Evolutionary conservation across 1,140 invertebrate species (phyloP).

Genomic region (Kradibia gibbosae): DNA sequence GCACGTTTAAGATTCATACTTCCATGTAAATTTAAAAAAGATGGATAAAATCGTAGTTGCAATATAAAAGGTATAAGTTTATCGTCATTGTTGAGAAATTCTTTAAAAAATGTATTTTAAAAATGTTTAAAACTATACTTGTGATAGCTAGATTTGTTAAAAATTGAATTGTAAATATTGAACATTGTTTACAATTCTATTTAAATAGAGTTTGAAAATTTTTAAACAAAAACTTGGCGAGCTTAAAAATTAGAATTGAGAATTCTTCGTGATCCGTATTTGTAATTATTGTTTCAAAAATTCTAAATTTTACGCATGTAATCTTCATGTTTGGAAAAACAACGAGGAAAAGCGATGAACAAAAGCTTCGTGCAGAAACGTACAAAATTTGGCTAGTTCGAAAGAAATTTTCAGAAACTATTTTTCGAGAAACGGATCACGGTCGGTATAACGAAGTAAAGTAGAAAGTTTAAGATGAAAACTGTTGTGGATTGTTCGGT

Average conservation of each 20-base stretch:
- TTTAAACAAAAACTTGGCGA: conserved; percentile 29
- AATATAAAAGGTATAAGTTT: too few relatives aligned
- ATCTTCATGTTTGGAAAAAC: conserved; percentile 26
- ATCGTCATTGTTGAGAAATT: too few relatives aligned
- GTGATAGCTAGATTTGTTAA: neutral
- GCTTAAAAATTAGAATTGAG: conserved; percentile 4
- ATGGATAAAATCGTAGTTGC: too few relatives aligned
- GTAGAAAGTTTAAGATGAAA: conserved; percentile 40
- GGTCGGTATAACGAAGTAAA: conserved; percentile 25
- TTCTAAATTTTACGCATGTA: conserved; percentile 13
- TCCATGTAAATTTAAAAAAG: too few relatives aligned
- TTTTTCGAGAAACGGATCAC: conserved; percentile 38
- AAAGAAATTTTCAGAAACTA: conserved; percentile 17
- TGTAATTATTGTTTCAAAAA: neutral
- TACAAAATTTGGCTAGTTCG: conserved; percentile 17
- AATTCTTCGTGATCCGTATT: conserved; percentile 34
- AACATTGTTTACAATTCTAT: neutral
- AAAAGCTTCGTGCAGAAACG: conserved; percentile 10
- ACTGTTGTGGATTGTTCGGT: conserved; percentile 42
- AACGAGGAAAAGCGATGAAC: neutral
- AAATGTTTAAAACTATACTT: neutral
- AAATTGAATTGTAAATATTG: neutral
- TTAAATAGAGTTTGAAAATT: neutral
- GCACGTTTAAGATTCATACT: too few relatives aligned
- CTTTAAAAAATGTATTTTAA: too few relatives aligned